phyloP scores from a whole-genome alignment of 2,888 invertebrate species.

The Panzeria rudis region DNA sequence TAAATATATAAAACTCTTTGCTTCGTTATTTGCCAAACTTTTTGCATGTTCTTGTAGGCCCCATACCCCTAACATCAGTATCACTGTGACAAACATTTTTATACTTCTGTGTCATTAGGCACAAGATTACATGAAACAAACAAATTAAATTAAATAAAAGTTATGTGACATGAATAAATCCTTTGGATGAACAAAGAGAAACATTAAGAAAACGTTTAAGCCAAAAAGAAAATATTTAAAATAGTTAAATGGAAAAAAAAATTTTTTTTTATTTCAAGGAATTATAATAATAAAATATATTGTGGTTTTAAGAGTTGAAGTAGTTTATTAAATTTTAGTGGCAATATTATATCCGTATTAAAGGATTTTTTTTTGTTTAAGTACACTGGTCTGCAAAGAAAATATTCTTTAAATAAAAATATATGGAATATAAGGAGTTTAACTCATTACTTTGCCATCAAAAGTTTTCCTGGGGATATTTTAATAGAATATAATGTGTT shows the following conservation, averaged over 20 bases:
- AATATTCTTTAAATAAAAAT: too few relatives aligned
- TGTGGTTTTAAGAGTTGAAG: neutral
- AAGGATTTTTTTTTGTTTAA: too few relatives aligned
- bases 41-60: neutral
- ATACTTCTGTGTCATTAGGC: constrained; percentile 27
- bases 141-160: constrained; percentile 39
- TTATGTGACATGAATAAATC: constrained; percentile 42
- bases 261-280: neutral
- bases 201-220: neutral
- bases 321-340: neutral
- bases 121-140: constrained; percentile 23
- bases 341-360: neutral
- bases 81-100: constrained; percentile 5
- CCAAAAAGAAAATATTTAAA: neutral
- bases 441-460: too few relatives aligned
- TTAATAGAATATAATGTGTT: too few relatives aligned
- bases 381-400: too few relatives aligned
- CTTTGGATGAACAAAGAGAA: neutral
- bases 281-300: neutral
- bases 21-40: neutral
- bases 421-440: too few relatives aligned
- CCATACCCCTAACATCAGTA: neutral
- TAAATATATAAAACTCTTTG: too few relatives aligned
- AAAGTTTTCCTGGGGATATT: too few relatives aligned
- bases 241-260: neutral